Conservation (phyloP, 2,888 invertebrate species). For the Cacoxenus indagator region DNA sequence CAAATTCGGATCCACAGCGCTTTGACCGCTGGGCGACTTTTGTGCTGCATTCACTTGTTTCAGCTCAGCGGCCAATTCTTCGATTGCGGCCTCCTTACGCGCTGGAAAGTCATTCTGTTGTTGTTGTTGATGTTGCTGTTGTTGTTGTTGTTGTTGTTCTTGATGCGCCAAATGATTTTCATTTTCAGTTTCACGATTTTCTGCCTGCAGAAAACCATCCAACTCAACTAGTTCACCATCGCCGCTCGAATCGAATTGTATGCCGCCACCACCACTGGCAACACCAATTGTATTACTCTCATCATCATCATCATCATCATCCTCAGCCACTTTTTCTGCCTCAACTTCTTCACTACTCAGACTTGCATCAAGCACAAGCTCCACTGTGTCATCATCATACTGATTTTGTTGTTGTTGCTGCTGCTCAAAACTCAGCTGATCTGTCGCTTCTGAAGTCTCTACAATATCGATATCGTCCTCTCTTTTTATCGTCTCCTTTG, state of each 20-base stretch:
- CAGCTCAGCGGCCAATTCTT: conserved; percentile 30
- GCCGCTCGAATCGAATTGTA: conserved; percentile 61
- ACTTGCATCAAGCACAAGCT: conserved; percentile 45
- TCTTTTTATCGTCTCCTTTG: conserved; percentile 5
- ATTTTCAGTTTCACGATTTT: conserved; percentile 49
- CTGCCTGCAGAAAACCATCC: conserved; percentile 44
- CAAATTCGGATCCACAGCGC: conserved; percentile 62
- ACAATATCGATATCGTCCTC: conserved; percentile 53
- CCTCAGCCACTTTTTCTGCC: conserved; percentile 36
- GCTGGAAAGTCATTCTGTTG: conserved; percentile 19
- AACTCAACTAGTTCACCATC: conserved; percentile 61
- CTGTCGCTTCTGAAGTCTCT: conserved; percentile 46
- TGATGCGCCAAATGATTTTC: not conserved
- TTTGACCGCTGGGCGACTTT: not conserved
- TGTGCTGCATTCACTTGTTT: conserved; percentile 30
- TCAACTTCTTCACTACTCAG: conserved; percentile 53
- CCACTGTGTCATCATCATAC: conserved; percentile 51
- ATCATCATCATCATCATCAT: conserved; percentile 22
- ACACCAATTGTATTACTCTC: conserved; percentile 14
- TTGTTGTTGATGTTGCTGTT: not conserved
- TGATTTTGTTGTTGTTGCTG: conserved; percentile 10
- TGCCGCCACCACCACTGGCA: conserved; percentile 37
- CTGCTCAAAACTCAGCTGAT: conserved; percentile 32
- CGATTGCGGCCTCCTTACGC: conserved; percentile 22
- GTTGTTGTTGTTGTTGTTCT: not conserved